phyloP scores from a whole-genome alignment of 1,140 invertebrate species.

The Drosophila fuyamai region DNA sequence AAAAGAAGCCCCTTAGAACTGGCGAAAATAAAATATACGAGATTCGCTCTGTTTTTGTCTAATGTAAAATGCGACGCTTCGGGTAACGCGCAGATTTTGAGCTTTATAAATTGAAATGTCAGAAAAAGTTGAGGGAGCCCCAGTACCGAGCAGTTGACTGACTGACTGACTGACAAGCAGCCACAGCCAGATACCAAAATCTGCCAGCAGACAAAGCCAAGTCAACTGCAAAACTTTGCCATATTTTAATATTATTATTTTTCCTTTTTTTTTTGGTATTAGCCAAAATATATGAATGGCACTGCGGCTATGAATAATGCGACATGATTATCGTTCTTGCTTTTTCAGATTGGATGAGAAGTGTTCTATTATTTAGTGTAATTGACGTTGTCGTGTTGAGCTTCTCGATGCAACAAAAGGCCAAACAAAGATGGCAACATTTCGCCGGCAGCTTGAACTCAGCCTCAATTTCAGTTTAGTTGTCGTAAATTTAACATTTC shows the following conservation, averaged over 20 bases:
- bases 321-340: conserved; percentile 23
- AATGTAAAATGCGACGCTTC: conserved; percentile 71
- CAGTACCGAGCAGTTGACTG: conserved; percentile 55
- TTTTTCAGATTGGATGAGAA: conserved; percentile 26
- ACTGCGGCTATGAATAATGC: conserved; percentile 54
- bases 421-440: not conserved
- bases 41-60: conserved; percentile 56
- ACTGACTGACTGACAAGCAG: conserved; percentile 47
- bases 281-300: conserved; percentile 39
- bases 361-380: conserved; percentile 31
- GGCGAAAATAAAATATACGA: conserved; percentile 30
- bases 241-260: conserved; percentile 42
- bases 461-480: conserved; percentile 52
- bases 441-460: not conserved
- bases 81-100: conserved; percentile 79
- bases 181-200: conserved; percentile 45
- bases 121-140: conserved; percentile 73
- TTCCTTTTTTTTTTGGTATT: conserved; percentile 23
- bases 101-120: conserved; percentile 84
- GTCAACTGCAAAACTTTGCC: conserved; percentile 55
- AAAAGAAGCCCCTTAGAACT: conserved; percentile 9
- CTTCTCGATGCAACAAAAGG: not conserved
- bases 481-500: conserved; percentile 49
- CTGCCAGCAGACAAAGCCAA: conserved; percentile 29
- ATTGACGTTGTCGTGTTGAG: conserved; percentile 20